Conservation (phyloP, 2,888 invertebrate genomes). For the Noctua janthina region DNA sequence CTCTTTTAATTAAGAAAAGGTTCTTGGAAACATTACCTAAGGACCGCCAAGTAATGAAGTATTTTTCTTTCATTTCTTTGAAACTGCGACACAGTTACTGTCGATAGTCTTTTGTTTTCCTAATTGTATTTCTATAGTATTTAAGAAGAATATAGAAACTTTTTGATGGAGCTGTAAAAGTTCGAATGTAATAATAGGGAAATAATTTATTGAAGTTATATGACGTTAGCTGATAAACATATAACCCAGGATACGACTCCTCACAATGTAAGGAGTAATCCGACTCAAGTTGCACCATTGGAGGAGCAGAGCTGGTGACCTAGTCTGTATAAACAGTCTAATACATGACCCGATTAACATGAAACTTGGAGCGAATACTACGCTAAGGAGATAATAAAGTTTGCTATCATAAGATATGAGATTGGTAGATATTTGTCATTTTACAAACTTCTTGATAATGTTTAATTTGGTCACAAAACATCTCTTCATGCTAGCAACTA, state of each 20-base stretch:
- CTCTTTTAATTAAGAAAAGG: constrained; percentile 55
- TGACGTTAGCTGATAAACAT: neutral
- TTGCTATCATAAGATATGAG: neutral
- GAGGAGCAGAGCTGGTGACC: neutral
- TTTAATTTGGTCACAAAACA: constrained; percentile 18
- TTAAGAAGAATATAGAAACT: neutral
- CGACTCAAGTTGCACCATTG: neutral
- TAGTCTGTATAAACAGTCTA: neutral
- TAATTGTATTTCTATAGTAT: constrained; percentile 1
- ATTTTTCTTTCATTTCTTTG: constrained; percentile 42
- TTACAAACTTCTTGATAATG: neutral
- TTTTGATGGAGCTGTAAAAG: constrained; percentile 19
- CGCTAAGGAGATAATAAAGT: neutral
- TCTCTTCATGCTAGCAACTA: neutral
- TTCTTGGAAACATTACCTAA: constrained; percentile 33
- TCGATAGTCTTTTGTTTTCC: constrained; percentile 1
- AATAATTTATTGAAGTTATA: constrained; percentile 12
- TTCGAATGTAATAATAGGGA: neutral
- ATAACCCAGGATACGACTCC: neutral
- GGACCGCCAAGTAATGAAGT: constrained; percentile 16
- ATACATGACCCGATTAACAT: neutral
- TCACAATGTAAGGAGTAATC: neutral
- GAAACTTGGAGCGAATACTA: neutral
- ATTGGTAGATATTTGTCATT: neutral
- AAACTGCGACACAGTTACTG: neutral